Evolutionary conservation across 2,888 invertebrate species (phyloP), one percentile per base, ranked within the genome.

Genomic region (Girardia tigrina): DNA sequence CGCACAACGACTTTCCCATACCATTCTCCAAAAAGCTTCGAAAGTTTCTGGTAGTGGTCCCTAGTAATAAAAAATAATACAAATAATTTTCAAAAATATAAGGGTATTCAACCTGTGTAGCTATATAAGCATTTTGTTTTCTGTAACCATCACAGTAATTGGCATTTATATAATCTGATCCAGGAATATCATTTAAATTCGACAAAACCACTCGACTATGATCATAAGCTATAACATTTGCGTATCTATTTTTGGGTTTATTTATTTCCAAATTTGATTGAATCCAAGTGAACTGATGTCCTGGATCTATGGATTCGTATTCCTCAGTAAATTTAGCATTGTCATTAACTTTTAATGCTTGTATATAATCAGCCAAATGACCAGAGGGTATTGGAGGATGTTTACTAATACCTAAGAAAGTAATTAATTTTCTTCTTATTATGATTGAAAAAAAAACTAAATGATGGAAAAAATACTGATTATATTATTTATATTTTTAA

Each of bases 61-160:
- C 87, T 95, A 79, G 8, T 77, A 36, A 36, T 36, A 36, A 36
- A 12, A 12, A 36, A 36, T 72, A 26, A 27, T 72, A 8, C n/a
- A 23, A 72, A 72, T 72, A 27, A 27, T 72, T 70, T 70, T 23
- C 8, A 36, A 12, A 36, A 36, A 36, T 36, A 36, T 12, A 36
- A 36, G 16, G 8, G 8, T 36, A 36, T 70, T 79, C 78, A 78
- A 87, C 87, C 85, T 88, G 98, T 36, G 98, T 98, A 16, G 98
- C 98, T 42, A 98, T 93, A 83, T 98, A 98, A 1, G 95, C 95
- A 83, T 95, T 95, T 83, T 94, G 93, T 84, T 94, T 94, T 75
- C 95, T 88, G 84, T 98, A 99, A 14, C 98, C 98, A 85, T 98
- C 98, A 85, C 97, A 95, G 84, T 94, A 98, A 86, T 98, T 99